phyloP scores from a whole-genome alignment of 2,888 invertebrate genomes.

The Siphlonurus alternatus region DNA sequence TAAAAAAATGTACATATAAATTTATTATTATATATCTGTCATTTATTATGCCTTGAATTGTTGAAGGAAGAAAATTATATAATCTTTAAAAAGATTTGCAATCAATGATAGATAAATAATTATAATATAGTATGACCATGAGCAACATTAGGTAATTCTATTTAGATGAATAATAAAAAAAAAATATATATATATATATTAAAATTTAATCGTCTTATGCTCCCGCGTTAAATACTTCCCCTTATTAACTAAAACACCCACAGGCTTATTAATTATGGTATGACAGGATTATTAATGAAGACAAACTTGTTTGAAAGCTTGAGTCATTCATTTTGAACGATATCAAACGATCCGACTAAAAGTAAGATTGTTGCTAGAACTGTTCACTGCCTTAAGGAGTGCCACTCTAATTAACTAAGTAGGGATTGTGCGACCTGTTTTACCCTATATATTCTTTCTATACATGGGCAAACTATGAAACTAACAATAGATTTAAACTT shows the following conservation, averaged over 20 bases:
- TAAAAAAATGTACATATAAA: no score
- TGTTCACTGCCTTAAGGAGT: background rate
- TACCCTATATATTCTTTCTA: background rate
- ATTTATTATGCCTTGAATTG: no score
- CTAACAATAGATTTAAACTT: background rate
- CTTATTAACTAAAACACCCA: constrained; percentile 3
- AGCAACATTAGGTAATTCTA: background rate
- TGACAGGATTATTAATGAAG: constrained; percentile 10
- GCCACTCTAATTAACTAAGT: background rate
- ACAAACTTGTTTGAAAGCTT: constrained; percentile 7
- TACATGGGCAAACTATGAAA: background rate
- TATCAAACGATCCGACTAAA: background rate
- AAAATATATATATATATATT: no score
- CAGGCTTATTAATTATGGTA: constrained; percentile 8
- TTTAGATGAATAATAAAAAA: background rate
- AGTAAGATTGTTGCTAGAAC: background rate
- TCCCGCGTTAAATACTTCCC: background rate
- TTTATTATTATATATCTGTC: no score
- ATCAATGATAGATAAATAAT: no score
- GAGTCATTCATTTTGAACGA: background rate
- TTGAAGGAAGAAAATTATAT: no score
- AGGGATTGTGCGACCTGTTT: background rate
- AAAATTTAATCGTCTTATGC: background rate
- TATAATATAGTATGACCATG: background rate
- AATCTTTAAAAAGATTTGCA: no score